These are phyloP conservation scores for Diarsia rubi DNA, from an alignment of 2,888 invertebrate species.

Conservation along the genomic window DNA sequence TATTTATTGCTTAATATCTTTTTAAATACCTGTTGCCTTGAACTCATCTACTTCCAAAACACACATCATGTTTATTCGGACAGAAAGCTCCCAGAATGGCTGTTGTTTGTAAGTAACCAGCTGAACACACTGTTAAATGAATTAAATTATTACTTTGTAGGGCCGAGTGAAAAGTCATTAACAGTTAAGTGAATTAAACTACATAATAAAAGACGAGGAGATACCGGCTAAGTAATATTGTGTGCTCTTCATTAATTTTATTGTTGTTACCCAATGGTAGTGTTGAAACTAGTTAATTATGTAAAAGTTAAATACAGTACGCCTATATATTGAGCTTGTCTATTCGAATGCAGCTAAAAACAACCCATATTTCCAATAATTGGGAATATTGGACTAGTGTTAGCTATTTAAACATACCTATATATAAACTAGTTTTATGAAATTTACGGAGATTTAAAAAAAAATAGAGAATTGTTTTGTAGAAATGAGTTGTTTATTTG, in stretches of 20 bases:
- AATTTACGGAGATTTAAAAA: too few species aligned
- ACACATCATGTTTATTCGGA: neutral
- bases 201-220: constrained; percentile 19
- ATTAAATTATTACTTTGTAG: constrained; percentile 53
- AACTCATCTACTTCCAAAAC: neutral
- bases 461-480: too few species aligned
- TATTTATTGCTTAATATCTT: constrained; percentile 1
- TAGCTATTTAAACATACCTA: too few species aligned
- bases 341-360: too few species aligned
- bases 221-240: constrained; percentile 15
- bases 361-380: too few species aligned
- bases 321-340: neutral
- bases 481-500: too few species aligned
- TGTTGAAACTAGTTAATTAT: neutral
- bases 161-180: constrained; percentile 42
- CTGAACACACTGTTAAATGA: constrained; percentile 36
- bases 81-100: constrained; percentile 1
- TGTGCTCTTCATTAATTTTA: constrained; percentile 17
- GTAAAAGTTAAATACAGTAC: neutral
- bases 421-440: too few species aligned
- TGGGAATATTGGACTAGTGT: too few species aligned
- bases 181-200: constrained; percentile 49
- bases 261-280: neutral
- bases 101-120: constrained; percentile 33
- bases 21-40: neutral